phyloP scores from a whole-genome alignment of 2,113 vertebrate species.

The Boulengeromyrus knoepffleri region DNA sequence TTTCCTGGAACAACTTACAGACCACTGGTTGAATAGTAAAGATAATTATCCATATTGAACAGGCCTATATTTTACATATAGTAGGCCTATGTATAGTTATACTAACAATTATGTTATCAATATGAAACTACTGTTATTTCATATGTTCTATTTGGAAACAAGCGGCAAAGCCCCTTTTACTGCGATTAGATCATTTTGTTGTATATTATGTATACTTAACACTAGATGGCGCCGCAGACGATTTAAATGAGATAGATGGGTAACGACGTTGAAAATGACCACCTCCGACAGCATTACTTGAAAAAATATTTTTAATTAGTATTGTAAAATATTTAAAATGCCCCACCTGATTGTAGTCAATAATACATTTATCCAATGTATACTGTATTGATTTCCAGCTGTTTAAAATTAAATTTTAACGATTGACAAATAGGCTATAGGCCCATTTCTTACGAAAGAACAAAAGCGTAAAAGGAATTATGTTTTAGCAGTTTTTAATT shows the following conservation, averaged over 20 bases:
- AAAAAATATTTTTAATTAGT: neutral
- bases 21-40: neutral
- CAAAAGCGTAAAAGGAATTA: neutral
- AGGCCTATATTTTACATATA: neutral
- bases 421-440: neutral
- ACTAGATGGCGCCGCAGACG: slow-evolving; percentile 7
- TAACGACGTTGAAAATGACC: neutral
- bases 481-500: neutral
- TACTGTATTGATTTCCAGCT: neutral
- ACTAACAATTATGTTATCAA: neutral
- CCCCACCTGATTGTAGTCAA: neutral
- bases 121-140: neutral
- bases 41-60: neutral
- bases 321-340: neutral
- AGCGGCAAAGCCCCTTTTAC: neutral
- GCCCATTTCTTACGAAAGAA: neutral
- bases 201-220: neutral
- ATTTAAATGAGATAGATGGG: neutral
- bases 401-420: neutral
- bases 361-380: neutral
- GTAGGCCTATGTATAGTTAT: neutral
- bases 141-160: neutral
- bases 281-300: neutral
- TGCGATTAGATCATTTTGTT: neutral
- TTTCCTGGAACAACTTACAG: neutral